phyloP scores from a whole-genome alignment of 2,888 invertebrate species.

The Diabrotica balteata region DNA sequence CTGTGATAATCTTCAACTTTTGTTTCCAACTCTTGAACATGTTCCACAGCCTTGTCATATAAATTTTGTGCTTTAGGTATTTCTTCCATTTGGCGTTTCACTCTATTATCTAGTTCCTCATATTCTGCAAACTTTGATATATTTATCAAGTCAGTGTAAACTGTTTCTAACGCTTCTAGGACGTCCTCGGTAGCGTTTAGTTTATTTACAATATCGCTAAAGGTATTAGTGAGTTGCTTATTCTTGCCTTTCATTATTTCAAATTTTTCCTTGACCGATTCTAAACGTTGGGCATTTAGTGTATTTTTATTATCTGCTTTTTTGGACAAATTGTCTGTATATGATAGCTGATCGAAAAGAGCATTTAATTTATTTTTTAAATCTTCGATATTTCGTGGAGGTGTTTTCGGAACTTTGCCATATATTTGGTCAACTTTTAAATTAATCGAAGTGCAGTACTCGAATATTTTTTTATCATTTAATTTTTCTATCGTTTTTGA shows the following conservation, averaged over 20 bases:
- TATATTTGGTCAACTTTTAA: slow-evolving; percentile 53
- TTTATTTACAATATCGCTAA: slow-evolving; percentile 38
- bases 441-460: slow-evolving; percentile 55
- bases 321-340: slow-evolving; percentile 38
- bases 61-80: slow-evolving; percentile 57
- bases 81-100: slow-evolving; percentile 47
- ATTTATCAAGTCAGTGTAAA: slow-evolving; percentile 40
- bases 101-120: slow-evolving; percentile 55
- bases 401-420: slow-evolving; percentile 36
- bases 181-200: slow-evolving; percentile 40
- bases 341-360: slow-evolving; percentile 40
- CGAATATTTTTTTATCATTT: slow-evolving; percentile 51
- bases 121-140: slow-evolving; percentile 47
- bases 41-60: slow-evolving; percentile 60
- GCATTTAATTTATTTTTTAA: slow-evolving; percentile 44
- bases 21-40: slow-evolving; percentile 61
- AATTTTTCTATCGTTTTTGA: slow-evolving; percentile 24
- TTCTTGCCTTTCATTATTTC: slow-evolving; percentile 43
- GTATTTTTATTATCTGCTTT: slow-evolving; percentile 43
- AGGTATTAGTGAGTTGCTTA: slow-evolving; percentile 33
- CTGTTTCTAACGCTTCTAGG: slow-evolving; percentile 41
- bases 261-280: slow-evolving; percentile 41
- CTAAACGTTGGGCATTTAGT: slow-evolving; percentile 39
- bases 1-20: slow-evolving; percentile 59
- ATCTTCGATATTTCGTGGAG: slow-evolving; percentile 43